phyloP scores from a whole-genome alignment of 2,888 invertebrate species.

The Leucophenga maculata region DNA sequence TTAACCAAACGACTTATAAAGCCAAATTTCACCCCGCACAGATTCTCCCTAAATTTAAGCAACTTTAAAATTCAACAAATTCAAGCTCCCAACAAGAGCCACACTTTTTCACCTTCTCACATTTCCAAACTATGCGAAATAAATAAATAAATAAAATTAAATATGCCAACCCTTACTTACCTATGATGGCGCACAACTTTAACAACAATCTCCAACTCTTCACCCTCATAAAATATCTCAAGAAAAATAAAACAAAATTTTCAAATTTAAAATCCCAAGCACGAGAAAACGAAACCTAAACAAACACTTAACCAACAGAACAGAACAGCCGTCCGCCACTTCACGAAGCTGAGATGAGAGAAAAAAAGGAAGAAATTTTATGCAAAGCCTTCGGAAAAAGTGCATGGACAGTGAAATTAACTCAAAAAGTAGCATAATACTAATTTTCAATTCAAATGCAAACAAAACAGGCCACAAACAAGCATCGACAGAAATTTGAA shows the following conservation, averaged over 20 bases:
- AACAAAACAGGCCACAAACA: conserved; percentile 57
- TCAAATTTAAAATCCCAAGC: conserved; percentile 34
- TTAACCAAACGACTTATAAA: too few relatives aligned
- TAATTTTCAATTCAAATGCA: conserved; percentile 66
- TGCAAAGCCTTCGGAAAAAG: conserved; percentile 38
- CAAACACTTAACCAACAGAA: conserved; percentile 47
- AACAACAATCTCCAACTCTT: too few relatives aligned
- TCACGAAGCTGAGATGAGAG: too few relatives aligned
- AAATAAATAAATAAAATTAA: conserved; percentile 1
- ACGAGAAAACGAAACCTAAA: conserved; percentile 47
- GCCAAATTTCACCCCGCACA: too few relatives aligned
- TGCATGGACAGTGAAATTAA: conserved; percentile 55
- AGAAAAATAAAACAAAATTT: conserved; percentile 58
- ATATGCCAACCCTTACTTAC: too few relatives aligned
- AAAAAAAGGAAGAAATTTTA: conserved; percentile 12
- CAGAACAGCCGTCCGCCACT: conserved; percentile 25
- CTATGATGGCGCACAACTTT: too few relatives aligned
- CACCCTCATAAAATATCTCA: conserved; percentile 50
- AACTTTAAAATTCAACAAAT: too few relatives aligned
- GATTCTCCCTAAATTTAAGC: too few relatives aligned
- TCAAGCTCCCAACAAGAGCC: too few relatives aligned
- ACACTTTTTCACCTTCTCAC: not conserved
- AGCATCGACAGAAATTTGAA: conserved; percentile 32
- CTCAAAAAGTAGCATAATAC: conserved; percentile 59
- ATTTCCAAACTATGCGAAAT: not conserved